Base-by-base conservation (phyloP, 2,113 vertebrate genomes). In the Ellobius talpinus region DNA sequence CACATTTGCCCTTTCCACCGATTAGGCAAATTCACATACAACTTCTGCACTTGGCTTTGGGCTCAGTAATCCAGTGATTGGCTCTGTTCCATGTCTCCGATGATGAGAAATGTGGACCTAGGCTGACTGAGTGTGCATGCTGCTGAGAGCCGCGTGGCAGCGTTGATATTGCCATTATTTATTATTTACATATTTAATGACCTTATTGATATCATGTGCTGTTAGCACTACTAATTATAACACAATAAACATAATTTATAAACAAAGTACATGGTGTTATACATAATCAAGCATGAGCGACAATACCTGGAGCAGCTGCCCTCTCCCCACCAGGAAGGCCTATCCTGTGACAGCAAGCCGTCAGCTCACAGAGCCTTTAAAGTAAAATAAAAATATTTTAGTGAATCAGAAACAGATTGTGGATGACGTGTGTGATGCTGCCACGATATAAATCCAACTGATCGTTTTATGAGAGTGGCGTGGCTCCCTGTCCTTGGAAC, bases 181-280 rank as follows among this genome's bases (percentile, higher is more conserved):
- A 98, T 98, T 98, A 98, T 98, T 98, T 98, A 98, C 97, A 97
- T 98, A 98, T 98, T 98, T 98, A 98, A 98, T 93, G 91, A 95
- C 89, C 82, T 98, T 98, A 98, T 95, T 98, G 97, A 98, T 97
- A 98, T 96, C 97, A 97, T 95, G 93, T 74, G 79, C 77, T 96
- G 86, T 98, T 98, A 98, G 95, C 91, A 73, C 79, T 94, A 97
- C 96, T 98, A 97, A 98, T 98, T 98, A 98, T 89, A 96, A 96
- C 90, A 97, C 82, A 98, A 98, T 98, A 97, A 98, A 95, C 33
- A 84, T 96, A 96, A 98, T 98, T 98, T 98, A 98, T 96, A 96
- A 98, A 87, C 6, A 92, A 39, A 84, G 55, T 94, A 98, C 94
- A 84, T 87, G 90, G 78, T 8, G 66, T 96, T 97, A 96, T 72